Evolutionary conservation across 2,888 invertebrate species (phyloP), one percentile per base, ranked within the genome.

Genomic region (Rhingia campestris): DNA sequence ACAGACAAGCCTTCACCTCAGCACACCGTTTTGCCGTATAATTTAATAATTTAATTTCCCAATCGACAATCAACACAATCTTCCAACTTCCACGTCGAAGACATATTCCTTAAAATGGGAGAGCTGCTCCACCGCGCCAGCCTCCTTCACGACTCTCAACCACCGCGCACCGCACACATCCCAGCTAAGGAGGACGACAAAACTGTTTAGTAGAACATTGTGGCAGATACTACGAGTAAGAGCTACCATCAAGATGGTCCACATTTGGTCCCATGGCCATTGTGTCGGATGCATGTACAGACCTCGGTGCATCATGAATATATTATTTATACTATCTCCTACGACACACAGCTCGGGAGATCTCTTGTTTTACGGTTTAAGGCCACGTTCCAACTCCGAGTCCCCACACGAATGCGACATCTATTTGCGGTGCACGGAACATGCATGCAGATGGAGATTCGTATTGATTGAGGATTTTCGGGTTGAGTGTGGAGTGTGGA

Each of bases 41-140:
- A 82, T 79, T 82, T 69, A 82, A 79, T 79, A 79, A 82, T 82
- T 79, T 79, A 79, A 74, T 82, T 63, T 67, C 41, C 66, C 77
- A 54, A 73, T 67, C 56, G 72, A 72, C 66, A 51, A 81, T 70
- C 75, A 66, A 66, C 72, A 77, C 54, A 72, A 81, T 81, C 76
- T 47, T 41, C 47, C 39, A 35, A 59, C 76, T 47, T 41, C 47
- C 39, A 35, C 53, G 63, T 59, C 37, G 41, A 75, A 82, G 61
- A 67, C 49, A 33, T 72, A 54, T 72, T 76, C 53, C 66, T 59
- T 43, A 32, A 63, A 69, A 30, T 45, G 35, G 7, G 35, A 63
- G 69, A 63, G 47, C 58, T 37, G 12, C 22, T 41, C 41, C n/a
- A 7, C 33, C 47, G 41, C 22, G 22, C 22, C 2, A 22, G 22